Base-by-base conservation (phyloP, 2,113 vertebrate species). In the Variabilichromis moorii region DNA sequence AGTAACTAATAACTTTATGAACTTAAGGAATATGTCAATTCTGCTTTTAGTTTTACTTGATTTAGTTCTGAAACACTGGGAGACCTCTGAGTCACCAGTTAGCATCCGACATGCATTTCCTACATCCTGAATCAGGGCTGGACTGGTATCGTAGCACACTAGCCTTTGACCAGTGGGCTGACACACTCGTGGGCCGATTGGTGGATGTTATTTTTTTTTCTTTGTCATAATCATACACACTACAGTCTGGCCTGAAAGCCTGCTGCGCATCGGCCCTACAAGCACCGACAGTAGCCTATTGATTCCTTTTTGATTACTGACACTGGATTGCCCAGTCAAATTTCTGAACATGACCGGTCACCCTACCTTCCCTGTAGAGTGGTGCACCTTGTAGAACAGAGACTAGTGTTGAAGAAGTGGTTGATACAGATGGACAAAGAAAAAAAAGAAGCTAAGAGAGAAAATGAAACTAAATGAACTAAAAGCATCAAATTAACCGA, bases 291-390 rank as follows among this genome's bases (percentile, higher is more conserved):
- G 28, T 33, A 63, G 5, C 59, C 59, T 33, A 63, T 33, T 0
- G 28, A 19, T 0, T 63, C 28, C 59, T 7, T 4, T 63, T 19
- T 63, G 9, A 33, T 63, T 63, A 63, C 59, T 4, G 0, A 63
- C 59, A 33, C 59, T 33, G 0, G 59, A 63, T 33, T 63, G 59
- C 26, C 55, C 55, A 16, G 0, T 33, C 59, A 63, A 33, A 63
- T 63, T 63, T 33, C 59, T 63, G 28, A 63, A 63, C 28, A 2
- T 33, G 28, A 33, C 16, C 28, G 2, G 59, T 61, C 59, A 10
- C 57, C 3, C 2, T 19, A 61, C 28, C 28, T 61, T 7, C 16
- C 59, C 59, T 33, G 57, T 7, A 61, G 16, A 61, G 0, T 1
- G 28, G 57, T 33, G 59, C 59, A 63, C 59, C 16, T 63, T 33